phyloP scores from a whole-genome alignment of 2,888 invertebrate species.

The Scaptomyza tumidula region DNA sequence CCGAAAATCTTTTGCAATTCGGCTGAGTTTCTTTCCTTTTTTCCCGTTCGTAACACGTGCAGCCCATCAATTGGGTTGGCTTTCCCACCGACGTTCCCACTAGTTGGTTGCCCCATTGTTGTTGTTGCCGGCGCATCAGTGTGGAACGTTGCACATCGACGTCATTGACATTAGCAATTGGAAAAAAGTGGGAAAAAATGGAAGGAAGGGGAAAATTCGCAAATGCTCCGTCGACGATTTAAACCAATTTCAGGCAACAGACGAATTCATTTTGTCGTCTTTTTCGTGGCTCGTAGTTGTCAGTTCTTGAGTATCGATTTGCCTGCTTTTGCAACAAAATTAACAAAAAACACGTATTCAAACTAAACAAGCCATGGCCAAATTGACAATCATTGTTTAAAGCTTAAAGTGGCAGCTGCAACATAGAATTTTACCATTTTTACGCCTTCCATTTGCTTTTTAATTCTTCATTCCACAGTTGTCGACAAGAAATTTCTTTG shows the following conservation, averaged over 20 bases:
- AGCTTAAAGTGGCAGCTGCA: slow-evolving; percentile 8
- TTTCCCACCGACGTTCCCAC: neutral
- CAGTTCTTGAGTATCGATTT: slow-evolving; percentile 38
- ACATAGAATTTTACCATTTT: neutral
- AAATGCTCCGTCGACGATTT: slow-evolving; percentile 35
- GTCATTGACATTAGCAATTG: slow-evolving; percentile 55
- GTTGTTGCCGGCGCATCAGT: slow-evolving; percentile 57
- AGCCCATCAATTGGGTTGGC: slow-evolving; percentile 13
- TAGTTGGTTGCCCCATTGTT: slow-evolving; percentile 5
- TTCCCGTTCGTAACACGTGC: slow-evolving; percentile 28
- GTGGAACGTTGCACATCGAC: slow-evolving; percentile 67
- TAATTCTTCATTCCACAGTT: neutral
- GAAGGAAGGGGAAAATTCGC: neutral
- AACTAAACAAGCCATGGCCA: slow-evolving; percentile 9
- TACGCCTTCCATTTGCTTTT: neutral
- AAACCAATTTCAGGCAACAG: slow-evolving; percentile 54
- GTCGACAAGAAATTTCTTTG: slow-evolving; percentile 19
- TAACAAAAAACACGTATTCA: slow-evolving; percentile 4
- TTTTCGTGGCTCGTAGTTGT: slow-evolving; percentile 17
- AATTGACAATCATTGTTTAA: slow-evolving; percentile 21
- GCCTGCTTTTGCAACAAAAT: slow-evolving; percentile 14
- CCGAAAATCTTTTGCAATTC: slow-evolving; percentile 35
- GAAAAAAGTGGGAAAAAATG: slow-evolving; percentile 14
- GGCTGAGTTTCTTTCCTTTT: slow-evolving; percentile 17
- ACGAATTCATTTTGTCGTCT: slow-evolving; percentile 38